Conservation (phyloP, 2,888 invertebrate genomes). For the Platycheirus albimanus region DNA sequence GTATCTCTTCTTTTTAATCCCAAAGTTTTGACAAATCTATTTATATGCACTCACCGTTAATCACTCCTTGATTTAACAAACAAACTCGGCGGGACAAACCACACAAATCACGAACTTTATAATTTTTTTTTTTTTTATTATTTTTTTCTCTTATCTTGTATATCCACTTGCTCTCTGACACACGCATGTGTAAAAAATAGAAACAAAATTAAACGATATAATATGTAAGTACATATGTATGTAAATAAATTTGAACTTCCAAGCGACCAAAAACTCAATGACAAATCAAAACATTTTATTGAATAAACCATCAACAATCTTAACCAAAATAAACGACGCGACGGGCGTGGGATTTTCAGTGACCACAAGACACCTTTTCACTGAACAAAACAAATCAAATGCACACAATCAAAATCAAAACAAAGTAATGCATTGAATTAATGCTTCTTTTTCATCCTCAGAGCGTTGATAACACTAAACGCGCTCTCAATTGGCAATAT, state of each 20-base stretch:
- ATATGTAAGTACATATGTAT: no score
- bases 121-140: constrained; percentile 2
- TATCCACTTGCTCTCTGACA: constrained; percentile 59
- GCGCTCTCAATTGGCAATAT: constrained; percentile 4
- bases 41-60: constrained; percentile 49
- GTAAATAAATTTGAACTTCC: background rate
- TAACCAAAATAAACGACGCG: background rate
- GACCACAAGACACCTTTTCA: constrained; percentile 12
- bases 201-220: background rate
- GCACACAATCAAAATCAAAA: constrained; percentile 2
- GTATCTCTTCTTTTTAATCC: constrained; percentile 55
- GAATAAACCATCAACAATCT: constrained; percentile 2
- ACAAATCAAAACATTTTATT: constrained; percentile 19
- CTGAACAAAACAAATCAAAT: constrained; percentile 14
- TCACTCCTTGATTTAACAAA: constrained; percentile 52
- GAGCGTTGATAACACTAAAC: constrained; percentile 9
- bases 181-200: constrained; percentile 41
- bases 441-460: constrained; percentile 41
- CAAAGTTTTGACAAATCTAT: constrained; percentile 58
- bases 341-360: constrained; percentile 20
- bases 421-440: constrained; percentile 17
- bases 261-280: no score
- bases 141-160: constrained; percentile 25
- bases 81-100: constrained; percentile 17
- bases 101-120: constrained; percentile 25